Conservation (phyloP, 2,797 vertebrate species). For the Pagetopsis macropterus region DNA sequence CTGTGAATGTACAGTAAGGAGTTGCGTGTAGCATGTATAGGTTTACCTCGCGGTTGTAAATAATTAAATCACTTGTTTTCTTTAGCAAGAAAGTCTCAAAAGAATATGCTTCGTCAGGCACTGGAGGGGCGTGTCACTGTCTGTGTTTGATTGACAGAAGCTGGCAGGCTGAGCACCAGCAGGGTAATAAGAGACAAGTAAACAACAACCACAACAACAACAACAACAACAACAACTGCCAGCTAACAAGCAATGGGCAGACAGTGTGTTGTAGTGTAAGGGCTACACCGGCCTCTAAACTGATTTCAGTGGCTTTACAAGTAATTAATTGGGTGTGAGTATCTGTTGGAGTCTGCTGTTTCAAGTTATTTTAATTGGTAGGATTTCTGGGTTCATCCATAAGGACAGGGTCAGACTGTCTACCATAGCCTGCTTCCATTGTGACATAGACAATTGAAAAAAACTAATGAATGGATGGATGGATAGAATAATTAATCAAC, state of each 20-base stretch:
- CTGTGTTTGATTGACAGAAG: constrained; percentile 2
- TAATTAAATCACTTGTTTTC: not conserved
- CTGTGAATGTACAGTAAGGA: not conserved
- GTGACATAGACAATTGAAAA: not conserved
- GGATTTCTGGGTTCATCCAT: not conserved
- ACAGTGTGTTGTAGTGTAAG: not conserved
- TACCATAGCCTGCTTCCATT: not conserved
- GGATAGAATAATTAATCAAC: not conserved
- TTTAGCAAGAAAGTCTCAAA: not conserved
- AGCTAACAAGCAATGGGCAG: not conserved
- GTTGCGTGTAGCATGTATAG: not conserved
- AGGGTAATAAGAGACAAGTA: not conserved
- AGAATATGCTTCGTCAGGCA: not conserved
- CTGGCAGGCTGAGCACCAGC: not conserved
- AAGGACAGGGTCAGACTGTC: not conserved
- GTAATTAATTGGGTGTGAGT: not conserved
- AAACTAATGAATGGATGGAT: constrained; percentile 8
- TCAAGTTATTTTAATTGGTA: not conserved
- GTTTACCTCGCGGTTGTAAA: not conserved
- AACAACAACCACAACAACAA: not conserved
- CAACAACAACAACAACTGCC: not conserved
- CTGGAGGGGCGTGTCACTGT: not conserved
- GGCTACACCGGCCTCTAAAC: not conserved
- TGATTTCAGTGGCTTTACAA: not conserved
- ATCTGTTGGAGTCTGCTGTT: no score